Percentiles rank a stretch among this genome's conserved stretches.
Conservation (phyloP, 2,888 invertebrate species). For the Lasioglossum leucozonium region DNA sequence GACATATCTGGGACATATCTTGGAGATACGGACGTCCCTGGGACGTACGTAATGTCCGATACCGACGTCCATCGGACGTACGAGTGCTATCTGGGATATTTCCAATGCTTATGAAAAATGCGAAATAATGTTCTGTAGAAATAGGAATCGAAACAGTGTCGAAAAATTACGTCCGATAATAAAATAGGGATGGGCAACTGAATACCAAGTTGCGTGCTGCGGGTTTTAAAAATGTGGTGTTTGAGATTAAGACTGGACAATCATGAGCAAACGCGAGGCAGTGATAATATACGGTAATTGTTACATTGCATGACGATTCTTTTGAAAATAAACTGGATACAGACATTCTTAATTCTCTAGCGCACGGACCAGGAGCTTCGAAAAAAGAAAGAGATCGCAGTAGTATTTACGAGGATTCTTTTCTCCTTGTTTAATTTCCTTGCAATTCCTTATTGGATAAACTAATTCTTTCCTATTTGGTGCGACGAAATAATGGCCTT, state of each 20-base stretch:
- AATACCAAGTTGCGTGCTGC: background rate
- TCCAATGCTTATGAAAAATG: too few relatives aligned
- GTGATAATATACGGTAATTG: background rate
- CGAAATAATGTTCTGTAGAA: too few relatives aligned
- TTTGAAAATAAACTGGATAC: background rate
- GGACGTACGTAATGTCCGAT: too few relatives aligned
- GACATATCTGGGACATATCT: too few relatives aligned
- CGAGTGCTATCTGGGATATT: too few relatives aligned
- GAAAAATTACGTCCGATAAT: background rate
- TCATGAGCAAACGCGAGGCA: background rate
- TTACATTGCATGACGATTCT: background rate
- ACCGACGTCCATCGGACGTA: too few relatives aligned
- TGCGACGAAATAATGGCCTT: too few relatives aligned
- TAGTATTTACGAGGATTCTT: too few relatives aligned
- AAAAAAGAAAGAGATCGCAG: background rate
- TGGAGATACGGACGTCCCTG: too few relatives aligned
- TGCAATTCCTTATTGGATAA: background rate
- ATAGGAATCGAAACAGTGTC: too few relatives aligned
- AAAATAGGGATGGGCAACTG: background rate
- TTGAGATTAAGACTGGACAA: background rate
- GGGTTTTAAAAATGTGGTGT: background rate
- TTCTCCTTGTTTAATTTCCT: background rate
- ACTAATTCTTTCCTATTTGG: too few relatives aligned
- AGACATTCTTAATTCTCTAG: background rate
- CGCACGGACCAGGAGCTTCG: background rate